A percentile compares a stretch with the other conserved stretches of the same genome.
Evolutionary conservation across 2,888 invertebrate genomes (phyloP).

Genomic region (Meta bourneti): DNA sequence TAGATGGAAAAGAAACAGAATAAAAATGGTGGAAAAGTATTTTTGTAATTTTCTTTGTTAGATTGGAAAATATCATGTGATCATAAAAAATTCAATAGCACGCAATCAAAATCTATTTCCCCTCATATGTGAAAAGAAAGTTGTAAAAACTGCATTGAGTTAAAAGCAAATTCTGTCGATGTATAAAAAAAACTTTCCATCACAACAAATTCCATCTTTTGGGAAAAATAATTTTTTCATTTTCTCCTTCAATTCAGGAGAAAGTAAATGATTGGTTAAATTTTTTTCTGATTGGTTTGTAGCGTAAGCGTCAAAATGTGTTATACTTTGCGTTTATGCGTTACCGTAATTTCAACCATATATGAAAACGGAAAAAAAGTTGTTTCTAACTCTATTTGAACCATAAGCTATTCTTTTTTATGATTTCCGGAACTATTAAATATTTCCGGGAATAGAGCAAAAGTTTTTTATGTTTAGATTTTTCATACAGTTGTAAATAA

Average conservation of each 20-base stretch:
- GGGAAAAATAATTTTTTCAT: not conserved
- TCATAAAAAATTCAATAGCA: slow-evolving; percentile 18
- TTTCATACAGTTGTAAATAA: not conserved
- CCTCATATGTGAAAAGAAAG: slow-evolving; percentile 43
- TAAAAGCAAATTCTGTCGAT: slow-evolving; percentile 22
- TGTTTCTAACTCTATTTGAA: not conserved
- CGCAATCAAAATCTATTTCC: slow-evolving; percentile 51
- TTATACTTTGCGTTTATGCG: slow-evolving; percentile 11
- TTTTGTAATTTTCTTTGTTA: slow-evolving; percentile 47
- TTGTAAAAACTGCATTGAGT: slow-evolving; percentile 32
- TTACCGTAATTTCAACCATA: slow-evolving; percentile 6
- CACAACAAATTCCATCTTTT: slow-evolving; percentile 30
- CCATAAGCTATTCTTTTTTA: slow-evolving; percentile 19
- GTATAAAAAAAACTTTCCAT: slow-evolving; percentile 6
- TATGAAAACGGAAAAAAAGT: not conserved
- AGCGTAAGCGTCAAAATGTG: slow-evolving; percentile 10
- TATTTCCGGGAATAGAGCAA: not conserved
- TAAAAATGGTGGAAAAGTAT: slow-evolving; percentile 10
- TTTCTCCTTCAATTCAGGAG: not conserved
- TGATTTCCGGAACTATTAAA: slow-evolving; percentile 33
- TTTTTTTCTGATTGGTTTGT: slow-evolving; percentile 41
- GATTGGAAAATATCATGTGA: slow-evolving; percentile 8
- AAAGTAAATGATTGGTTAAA: slow-evolving; percentile 37
- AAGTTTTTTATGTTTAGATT: not conserved
- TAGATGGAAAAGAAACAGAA: slow-evolving; percentile 7